phyloP scores from a whole-genome alignment of 2,888 invertebrate species.

The Ophion ellenae region DNA sequence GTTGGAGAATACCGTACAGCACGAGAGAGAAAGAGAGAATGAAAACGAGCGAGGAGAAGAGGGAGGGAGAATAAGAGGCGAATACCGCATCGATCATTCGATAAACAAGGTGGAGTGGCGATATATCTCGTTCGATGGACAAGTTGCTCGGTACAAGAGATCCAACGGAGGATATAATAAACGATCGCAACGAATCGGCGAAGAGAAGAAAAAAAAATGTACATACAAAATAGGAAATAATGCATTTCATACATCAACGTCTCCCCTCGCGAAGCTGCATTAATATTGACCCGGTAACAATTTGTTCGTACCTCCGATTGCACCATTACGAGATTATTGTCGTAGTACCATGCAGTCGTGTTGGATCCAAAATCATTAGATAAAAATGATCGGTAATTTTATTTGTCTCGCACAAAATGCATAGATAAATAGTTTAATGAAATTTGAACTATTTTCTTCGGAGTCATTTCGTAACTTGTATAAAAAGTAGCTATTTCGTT shows the following conservation, averaged over 20 bases:
- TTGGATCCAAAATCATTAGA: no score
- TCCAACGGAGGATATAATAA: slow-evolving; percentile 64
- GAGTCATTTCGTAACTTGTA: no score
- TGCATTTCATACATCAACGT: slow-evolving; percentile 1
- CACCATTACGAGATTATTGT: background rate
- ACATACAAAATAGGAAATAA: slow-evolving; percentile 28
- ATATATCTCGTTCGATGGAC: slow-evolving; percentile 64
- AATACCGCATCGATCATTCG: slow-evolving; percentile 66
- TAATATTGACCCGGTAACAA: background rate
- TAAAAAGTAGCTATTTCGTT: no score
- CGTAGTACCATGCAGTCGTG: no score
- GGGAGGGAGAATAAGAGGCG: slow-evolving; percentile 22
- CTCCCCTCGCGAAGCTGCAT: background rate
- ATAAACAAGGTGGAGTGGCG: slow-evolving; percentile 55
- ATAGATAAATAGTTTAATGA: no score
- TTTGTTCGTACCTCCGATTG: background rate
- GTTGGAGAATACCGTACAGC: slow-evolving; percentile 30
- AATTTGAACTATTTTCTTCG: no score
- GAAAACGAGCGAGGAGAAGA: slow-evolving; percentile 11
- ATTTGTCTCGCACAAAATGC: no score
- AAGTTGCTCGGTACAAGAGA: slow-evolving; percentile 50
- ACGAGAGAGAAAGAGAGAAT: slow-evolving; percentile 21
- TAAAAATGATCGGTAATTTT: no score
- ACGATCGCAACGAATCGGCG: slow-evolving; percentile 1
- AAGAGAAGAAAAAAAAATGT: slow-evolving; percentile 16